Conservation (phyloP, 2,797 vertebrate species). For the Decapterus maruadsi region DNA sequence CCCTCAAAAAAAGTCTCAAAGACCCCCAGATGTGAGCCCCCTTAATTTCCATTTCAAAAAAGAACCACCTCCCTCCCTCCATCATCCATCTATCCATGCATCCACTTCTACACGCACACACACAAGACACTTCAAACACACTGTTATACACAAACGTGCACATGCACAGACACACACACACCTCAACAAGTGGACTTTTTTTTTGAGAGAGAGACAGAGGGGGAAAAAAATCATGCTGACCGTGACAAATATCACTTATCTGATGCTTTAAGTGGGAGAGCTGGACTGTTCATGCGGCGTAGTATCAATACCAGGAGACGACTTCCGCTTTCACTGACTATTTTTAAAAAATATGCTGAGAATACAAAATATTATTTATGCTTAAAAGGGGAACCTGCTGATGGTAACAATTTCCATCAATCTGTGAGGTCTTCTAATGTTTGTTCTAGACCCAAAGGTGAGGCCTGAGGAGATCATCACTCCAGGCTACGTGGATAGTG, state of each 20-base stretch:
- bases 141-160: slow-evolving; percentile 27
- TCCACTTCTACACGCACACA: slow-evolving; percentile 55
- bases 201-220: neutral
- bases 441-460: slow-evolving; percentile 34
- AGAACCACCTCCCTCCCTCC: slow-evolving; percentile 65
- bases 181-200: slow-evolving; percentile 25
- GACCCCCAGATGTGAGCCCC: slow-evolving; percentile 84
- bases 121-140: slow-evolving; percentile 42
- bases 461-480: slow-evolving; percentile 5
- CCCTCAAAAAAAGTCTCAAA: slow-evolving; percentile 77
- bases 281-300: neutral
- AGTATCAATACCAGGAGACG: slow-evolving; percentile 8
- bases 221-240: slow-evolving; percentile 26
- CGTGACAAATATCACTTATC: slow-evolving; percentile 40
- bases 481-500: neutral
- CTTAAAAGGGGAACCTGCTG: slow-evolving; percentile 37
- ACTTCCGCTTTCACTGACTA: slow-evolving; percentile 44
- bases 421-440: slow-evolving; percentile 22
- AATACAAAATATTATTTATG: slow-evolving; percentile 29
- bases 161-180: slow-evolving; percentile 39
- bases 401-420: slow-evolving; percentile 28
- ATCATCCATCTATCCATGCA: slow-evolving; percentile 67
- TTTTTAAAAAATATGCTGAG: slow-evolving; percentile 58
- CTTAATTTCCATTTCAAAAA: slow-evolving; percentile 84
- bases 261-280: slow-evolving; percentile 25